Conservation (phyloP, 2,113 vertebrate species). For the Marmota monax region DNA sequence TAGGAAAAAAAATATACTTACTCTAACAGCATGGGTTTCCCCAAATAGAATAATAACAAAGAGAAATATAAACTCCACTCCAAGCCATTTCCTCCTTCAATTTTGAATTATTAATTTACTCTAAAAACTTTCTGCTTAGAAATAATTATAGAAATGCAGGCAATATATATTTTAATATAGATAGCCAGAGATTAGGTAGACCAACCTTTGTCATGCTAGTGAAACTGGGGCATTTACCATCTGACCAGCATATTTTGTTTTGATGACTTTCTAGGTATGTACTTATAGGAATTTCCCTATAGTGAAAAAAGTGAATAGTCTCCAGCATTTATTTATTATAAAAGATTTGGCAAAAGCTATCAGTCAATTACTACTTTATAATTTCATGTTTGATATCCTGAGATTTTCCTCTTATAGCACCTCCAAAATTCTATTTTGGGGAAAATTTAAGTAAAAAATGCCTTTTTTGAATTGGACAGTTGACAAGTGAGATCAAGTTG, state of each 20-base stretch:
- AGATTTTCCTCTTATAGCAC: background rate
- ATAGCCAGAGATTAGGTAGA: background rate
- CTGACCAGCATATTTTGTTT: background rate
- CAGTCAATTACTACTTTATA: background rate
- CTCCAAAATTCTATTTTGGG: background rate
- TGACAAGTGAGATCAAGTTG: background rate
- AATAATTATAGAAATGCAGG: background rate
- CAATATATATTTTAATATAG: background rate
- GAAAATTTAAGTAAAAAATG: slow-evolving; percentile 28
- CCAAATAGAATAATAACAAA: background rate
- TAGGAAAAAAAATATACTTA: background rate
- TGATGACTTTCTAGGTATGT: background rate
- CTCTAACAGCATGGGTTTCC: background rate
- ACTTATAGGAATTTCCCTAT: background rate
- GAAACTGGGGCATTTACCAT: background rate
- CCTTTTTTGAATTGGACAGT: background rate
- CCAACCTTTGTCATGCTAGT: too few relatives aligned
- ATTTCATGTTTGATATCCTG: background rate
- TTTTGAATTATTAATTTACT: slow-evolving; percentile 49
- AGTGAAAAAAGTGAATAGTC: background rate
- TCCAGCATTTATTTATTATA: background rate
- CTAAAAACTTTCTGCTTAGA: slow-evolving; percentile 30
- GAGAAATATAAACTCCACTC: background rate
- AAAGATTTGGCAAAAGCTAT: slow-evolving; percentile 5
- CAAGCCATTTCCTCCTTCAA: background rate